Percentiles rank a stretch among this genome's conserved stretches.
Conservation (phyloP, 2,113 vertebrate genomes). For the Paramormyrops kingsleyae region DNA sequence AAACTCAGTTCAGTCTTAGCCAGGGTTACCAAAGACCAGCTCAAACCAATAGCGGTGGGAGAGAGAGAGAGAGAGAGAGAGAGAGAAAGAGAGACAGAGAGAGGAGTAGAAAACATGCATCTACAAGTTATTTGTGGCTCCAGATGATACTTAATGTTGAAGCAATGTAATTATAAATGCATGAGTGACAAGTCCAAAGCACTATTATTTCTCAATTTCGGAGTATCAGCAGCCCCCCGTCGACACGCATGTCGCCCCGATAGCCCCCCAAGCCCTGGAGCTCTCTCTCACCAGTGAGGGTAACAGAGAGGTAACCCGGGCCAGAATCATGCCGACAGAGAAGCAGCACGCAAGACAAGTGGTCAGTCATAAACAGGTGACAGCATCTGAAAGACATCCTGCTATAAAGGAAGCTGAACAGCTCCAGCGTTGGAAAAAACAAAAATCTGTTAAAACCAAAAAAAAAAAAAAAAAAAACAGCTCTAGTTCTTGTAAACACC, state of each 20-base stretch:
- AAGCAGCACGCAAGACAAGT: neutral
- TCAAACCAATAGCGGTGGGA: neutral
- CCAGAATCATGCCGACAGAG: neutral
- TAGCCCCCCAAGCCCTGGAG: neutral
- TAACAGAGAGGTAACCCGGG: neutral
- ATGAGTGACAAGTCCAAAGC: neutral
- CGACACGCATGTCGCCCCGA: neutral
- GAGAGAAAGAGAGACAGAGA: neutral
- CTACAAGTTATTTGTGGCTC: neutral
- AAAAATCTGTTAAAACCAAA: neutral
- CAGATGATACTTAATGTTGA: neutral
- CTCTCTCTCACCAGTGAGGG: neutral
- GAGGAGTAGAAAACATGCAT: neutral
- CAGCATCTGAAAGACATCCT: neutral
- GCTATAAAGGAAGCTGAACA: too few relatives aligned
- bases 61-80: neutral
- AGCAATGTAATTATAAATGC: neutral
- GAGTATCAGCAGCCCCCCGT: neutral
- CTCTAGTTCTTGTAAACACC: neutral
- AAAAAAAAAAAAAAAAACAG: neutral
- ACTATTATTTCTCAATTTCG: neutral
- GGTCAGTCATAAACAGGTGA: neutral
- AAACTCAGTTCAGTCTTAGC: neutral
- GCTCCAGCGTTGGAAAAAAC: neutral
- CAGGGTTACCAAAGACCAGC: neutral